phyloP scores from a whole-genome alignment of 2,113 vertebrate genomes.

The Gopherus evgoodei region DNA sequence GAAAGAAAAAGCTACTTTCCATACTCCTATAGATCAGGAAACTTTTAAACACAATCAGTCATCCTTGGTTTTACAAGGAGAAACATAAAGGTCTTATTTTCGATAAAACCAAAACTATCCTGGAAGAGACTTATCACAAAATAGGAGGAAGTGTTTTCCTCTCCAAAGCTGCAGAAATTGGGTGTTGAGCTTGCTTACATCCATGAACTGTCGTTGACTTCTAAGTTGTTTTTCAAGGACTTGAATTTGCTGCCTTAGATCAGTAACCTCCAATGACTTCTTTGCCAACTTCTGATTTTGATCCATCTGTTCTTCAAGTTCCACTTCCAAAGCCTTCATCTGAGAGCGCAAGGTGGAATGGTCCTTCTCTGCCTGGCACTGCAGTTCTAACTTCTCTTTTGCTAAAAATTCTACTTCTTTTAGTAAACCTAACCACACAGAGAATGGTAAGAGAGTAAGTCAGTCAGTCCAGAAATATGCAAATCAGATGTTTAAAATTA shows the following conservation, averaged over 20 bases:
- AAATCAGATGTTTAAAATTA: neutral
- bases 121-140: neutral
- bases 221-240: constrained; percentile 94
- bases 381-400: constrained; percentile 87
- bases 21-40: neutral
- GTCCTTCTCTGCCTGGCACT: constrained; percentile 92
- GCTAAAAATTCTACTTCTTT: constrained; percentile 86
- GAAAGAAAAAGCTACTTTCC: neutral
- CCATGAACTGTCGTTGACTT: constrained; percentile 93
- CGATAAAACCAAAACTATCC: neutral
- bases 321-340: constrained; percentile 86
- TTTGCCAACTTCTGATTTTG: constrained; percentile 79
- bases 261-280: constrained; percentile 81
- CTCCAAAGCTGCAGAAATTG: neutral
- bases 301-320: constrained; percentile 90
- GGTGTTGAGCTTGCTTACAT: constrained; percentile 77
- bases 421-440: constrained; percentile 81
- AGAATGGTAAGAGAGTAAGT: neutral
- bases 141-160: neutral
- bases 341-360: constrained; percentile 81
- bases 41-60: neutral
- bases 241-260: constrained; percentile 88
- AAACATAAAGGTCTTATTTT: neutral
- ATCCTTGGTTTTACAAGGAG: neutral
- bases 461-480: neutral